These are phyloP conservation scores for Bicyclus anynana DNA, from an alignment of 1,140 invertebrate species.

Conservation along the genomic window DNA sequence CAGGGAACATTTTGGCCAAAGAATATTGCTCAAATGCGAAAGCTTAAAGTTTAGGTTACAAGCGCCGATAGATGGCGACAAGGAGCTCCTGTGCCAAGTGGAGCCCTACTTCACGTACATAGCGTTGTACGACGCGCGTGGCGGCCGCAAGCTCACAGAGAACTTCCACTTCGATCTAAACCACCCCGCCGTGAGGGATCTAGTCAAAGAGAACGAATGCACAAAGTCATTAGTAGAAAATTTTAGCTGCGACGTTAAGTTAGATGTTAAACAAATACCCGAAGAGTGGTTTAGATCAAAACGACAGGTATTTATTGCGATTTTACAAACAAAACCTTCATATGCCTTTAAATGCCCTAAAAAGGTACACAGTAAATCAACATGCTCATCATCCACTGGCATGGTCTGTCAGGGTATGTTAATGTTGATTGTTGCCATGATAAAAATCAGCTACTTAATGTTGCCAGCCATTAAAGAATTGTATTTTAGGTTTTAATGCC, in stretches of 20 bases:
- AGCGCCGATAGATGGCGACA: slow-evolving; percentile 86
- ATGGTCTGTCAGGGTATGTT: too few species aligned
- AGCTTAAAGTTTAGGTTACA: slow-evolving; percentile 89
- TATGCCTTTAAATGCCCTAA: too few species aligned
- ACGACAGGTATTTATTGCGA: slow-evolving; percentile 55
- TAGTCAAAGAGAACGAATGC: slow-evolving; percentile 65
- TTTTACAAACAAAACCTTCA: too few species aligned
- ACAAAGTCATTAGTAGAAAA: slow-evolving; percentile 67
- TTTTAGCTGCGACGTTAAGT: slow-evolving; percentile 72
- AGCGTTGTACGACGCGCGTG: slow-evolving; percentile 91
- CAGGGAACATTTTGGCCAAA: slow-evolving; percentile 90
- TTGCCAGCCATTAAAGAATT: too few species aligned
- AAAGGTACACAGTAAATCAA: too few species aligned
- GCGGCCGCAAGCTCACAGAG: slow-evolving; percentile 92
- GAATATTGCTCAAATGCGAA: slow-evolving; percentile 90
- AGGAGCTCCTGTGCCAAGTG: slow-evolving; percentile 88
- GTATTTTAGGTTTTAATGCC: too few species aligned
- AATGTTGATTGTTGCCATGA: too few species aligned
- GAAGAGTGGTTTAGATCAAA: slow-evolving; percentile 72
- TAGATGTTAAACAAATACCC: slow-evolving; percentile 70
- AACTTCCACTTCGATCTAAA: slow-evolving; percentile 96
- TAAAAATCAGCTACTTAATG: too few species aligned
- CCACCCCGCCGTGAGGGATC: slow-evolving; percentile 78
- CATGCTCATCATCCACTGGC: too few species aligned
- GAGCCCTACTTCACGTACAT: slow-evolving; percentile 95